Evolutionary conservation across 2,797 vertebrate species (phyloP), one percentile per base, ranked within the genome.

Genomic region (Luscinia luscinia): DNA sequence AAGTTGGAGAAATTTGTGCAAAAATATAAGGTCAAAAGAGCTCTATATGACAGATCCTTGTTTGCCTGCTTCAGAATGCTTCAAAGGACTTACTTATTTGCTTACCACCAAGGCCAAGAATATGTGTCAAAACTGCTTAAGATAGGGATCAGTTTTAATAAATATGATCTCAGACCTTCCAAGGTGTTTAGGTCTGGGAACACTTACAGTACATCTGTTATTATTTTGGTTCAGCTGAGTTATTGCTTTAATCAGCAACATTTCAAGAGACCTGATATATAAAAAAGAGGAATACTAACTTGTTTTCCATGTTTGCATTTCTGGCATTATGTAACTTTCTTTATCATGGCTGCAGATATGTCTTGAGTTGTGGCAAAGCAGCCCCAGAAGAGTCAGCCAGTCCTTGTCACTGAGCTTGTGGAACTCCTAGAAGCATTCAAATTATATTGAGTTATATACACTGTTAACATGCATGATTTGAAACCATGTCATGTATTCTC

Each of bases 151-250:
- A 67, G 55, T 90, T 97, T 96, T 95, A 97, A 97, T 89, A 94
- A 97, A 96, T 48, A 70, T 26, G 81, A 97, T 87, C 95, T 96
- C 87, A 92, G 91, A 91, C 87, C 82, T 96, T 96, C 86, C 90
- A 96, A 97, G 96, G 96, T 97, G 96, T 97, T 96, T 93, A 86
- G 83, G 77, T 97, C 96, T 97, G 96, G 97, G 93, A 98, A 96
- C 84, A 94, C 87, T 96, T 96, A 96, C 28, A 87, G 72, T 94
- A 93, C 95, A 96, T 97, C 96, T 97, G 97, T 93, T 97, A 97
- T 97, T 97, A 86, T 97, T 98, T 98, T 96, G 89, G 70, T 96
- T 95, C 84, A 93, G 78, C 62, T 82, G 92, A 94, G 73, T 93
- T 97, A 92, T 92, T 93, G 90, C 95, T 97, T 97, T 97, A 97